Base-by-base conservation (phyloP, 1,140 invertebrate species). In the Pogonomyrmex californicus region DNA sequence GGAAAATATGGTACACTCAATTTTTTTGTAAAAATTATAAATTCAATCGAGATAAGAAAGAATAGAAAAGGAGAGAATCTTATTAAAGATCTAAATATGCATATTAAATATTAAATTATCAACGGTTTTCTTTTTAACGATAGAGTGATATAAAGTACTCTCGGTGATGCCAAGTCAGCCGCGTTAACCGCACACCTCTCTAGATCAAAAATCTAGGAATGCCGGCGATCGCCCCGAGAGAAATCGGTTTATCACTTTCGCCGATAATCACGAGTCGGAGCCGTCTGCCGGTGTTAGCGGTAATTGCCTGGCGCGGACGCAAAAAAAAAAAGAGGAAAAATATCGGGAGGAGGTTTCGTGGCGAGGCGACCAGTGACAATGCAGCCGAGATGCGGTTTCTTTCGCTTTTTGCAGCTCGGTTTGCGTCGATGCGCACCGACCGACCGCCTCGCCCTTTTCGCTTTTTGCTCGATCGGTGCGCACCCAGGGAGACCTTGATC, bases 221-320 rank as follows among this genome's bases (percentile, higher is more conserved):
- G 60, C 44, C 41, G 49, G 30, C 68, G 68, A 60, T 75, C 68
- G 66, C 54, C 54, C 30, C 68, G 41, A 33, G 51, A 49, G 79
- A 73, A 83, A 83, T 83, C 68, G 68, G 85, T 87, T 88, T 92
- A 91, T 92, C 91, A 92, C 90, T 92, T 92, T 86, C 90, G 73
- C 83, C 87, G 86, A 88, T 94, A 93, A 93, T 93, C 92, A 93
- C 88, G 91, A 91, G 88, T 88, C 87, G 81, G 90, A 91, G 90
- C 89, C 87, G 92, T 93, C 92, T 89, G 88, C 85, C 79, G 79
- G 86, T 89, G 92, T 92, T 91, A 93, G 91, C 90, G 89, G 89
- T 91, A 91, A 93, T 91, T 93, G 92, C 91, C 89, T 82, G 41
- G 54, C 79, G 79, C 68, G 79, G 66, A 41, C 4, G 49, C 12